Base-by-base conservation (phyloP, 1,140 invertebrate genomes). In the Macrosteles quadrilineatus region DNA sequence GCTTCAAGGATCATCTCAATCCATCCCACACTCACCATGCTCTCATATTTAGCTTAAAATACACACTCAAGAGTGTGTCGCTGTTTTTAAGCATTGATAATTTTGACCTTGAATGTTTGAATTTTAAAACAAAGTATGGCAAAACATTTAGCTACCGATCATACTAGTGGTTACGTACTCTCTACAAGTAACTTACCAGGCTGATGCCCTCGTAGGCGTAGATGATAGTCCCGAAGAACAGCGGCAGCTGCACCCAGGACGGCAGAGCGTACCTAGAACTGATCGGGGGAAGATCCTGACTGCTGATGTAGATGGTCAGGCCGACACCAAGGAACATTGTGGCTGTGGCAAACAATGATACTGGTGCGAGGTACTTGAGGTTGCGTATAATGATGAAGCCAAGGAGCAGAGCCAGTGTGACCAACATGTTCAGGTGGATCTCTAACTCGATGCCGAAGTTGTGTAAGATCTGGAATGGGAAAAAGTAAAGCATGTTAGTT, bases 131-230 rank as follows among this genome's bases (percentile, higher is more conserved):
- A n/a, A n/a, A n/a, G n/a, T n/a, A n/a, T n/a, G n/a, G n/a, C n/a
- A n/a, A n/a, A n/a, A n/a, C n/a, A n/a, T n/a, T n/a, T n/a, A n/a
- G n/a, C n/a, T n/a, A n/a, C n/a, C n/a, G n/a, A n/a, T n/a, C n/a
- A n/a, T n/a, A n/a, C n/a, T n/a, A n/a, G n/a, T n/a, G n/a, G n/a
- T n/a, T n/a, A n/a, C n/a, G n/a, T n/a, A n/a, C n/a, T n/a, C n/a
- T n/a, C n/a, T n/a, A n/a, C n/a, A n/a, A n/a, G n/a, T n/a, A 19
- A 74, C 73, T 75, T 70, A 80, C 75, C 70, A 95, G 91, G 77
- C 91, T 92, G 76, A 96, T 95, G 63, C 94, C 94, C 82, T 96
- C 94, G 73, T 95, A 85, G 2, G 93, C 92, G 74, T 94, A 96
- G 74, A 96, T 93, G 6, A 91, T 91, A 1, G 91, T 95, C 67